Base-by-base conservation (phyloP, 2,888 invertebrate species). In the Electrophaes corylata region DNA sequence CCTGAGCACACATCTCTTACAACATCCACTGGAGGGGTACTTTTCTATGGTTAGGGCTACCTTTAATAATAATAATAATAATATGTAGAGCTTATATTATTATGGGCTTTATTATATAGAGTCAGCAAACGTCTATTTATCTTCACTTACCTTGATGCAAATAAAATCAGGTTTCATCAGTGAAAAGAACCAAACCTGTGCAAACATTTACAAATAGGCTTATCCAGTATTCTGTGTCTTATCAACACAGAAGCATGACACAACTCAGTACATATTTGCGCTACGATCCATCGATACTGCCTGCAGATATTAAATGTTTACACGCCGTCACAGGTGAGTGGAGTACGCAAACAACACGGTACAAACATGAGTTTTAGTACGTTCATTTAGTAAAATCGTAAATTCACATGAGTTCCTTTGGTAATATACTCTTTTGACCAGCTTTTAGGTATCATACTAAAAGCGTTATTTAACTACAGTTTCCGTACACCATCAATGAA, bases 301-400 rank as follows among this genome's bases (percentile, higher is more conserved):
- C 76, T 76, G 73, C 76, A 80, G 76, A 79, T 86, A 87, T 86
- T 84, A 84, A 84, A 86, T 86, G 85, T 87, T 86, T 86, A 78
- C 84, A 70, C 71, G 73, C 75, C 76, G 26, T 49, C 79, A 78
- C 76, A 81, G 79, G 81, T 80, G 78, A 55, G 55, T 50, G 29
- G 35, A 12, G 23, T 62, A 53, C 29, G 58, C 53, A 60, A 64
- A 61, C 61, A 62, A 51, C 26, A 29, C 57, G 49, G 29, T 10
- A 46, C 48, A 49, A 49, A 46, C 48, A 37, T 35, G 50, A 58
- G 44, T 56, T 56, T 60, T 20, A 23, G 33, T 29, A 40, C 31
- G 10, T 40, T 39, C 35, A 16, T 23, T 18, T 11, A 18, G n/a
- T n/a, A 18, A 44, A 26, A 20, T 44, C 26, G 20, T 29, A 14